Conservation (phyloP, 2,113 vertebrate genomes). For the Garra rufa region DNA sequence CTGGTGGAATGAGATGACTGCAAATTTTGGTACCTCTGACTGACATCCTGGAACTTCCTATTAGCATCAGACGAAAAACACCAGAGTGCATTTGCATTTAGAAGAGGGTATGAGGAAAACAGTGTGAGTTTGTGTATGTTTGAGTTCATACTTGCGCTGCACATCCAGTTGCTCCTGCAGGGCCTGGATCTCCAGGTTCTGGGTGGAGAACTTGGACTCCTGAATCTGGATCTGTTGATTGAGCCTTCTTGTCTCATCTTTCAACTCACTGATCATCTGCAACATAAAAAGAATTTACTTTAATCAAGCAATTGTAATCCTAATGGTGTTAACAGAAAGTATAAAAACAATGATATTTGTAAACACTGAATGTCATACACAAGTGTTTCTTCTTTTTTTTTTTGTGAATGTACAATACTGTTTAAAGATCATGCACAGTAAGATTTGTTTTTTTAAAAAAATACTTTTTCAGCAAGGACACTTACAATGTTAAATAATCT, state of each 20-base stretch:
- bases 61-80: constrained; percentile 14
- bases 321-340: not conserved
- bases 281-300: constrained; percentile 31
- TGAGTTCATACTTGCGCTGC: constrained; percentile 79
- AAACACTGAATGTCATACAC: not conserved
- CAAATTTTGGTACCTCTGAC: constrained; percentile 81
- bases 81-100: not conserved
- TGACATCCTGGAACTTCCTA: constrained; percentile 89
- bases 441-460: not conserved
- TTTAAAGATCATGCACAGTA: not conserved
- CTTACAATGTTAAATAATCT: too few species aligned
- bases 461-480: not conserved
- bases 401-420: not conserved
- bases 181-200: constrained; percentile 85
- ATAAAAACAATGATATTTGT: too few species aligned
- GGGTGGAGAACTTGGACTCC: constrained; percentile 81
- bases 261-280: constrained; percentile 79
- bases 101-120: not conserved
- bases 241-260: constrained; percentile 86
- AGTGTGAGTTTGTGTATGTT: not conserved
- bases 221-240: constrained; percentile 86
- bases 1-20: constrained; percentile 81
- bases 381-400: not conserved
- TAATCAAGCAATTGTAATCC: not conserved
- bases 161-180: constrained; percentile 87